These are phyloP conservation scores for Channa striata DNA, from an alignment of 2,797 vertebrate genomes.

Conservation along the genomic window DNA sequence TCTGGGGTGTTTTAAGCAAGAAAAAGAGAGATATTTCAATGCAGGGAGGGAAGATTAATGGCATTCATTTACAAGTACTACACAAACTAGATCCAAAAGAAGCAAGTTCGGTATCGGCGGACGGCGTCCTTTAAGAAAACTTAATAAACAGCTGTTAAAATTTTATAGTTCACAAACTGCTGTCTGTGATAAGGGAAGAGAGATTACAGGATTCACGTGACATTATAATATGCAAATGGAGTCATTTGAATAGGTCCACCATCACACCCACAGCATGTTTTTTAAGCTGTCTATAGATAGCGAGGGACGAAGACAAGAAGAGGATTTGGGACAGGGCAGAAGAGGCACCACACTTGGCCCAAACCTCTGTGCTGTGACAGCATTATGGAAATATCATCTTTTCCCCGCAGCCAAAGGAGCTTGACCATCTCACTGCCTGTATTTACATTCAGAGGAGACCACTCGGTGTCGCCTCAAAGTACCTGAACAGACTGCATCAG, in stretches of 20 bases:
- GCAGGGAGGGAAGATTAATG: no score
- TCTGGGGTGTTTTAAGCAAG: no score
- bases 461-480: conserved; percentile 45
- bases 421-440: conserved; percentile 65
- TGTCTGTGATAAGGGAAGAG: background rate
- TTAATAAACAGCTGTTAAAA: conserved; percentile 34
- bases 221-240: background rate
- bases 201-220: conserved; percentile 15
- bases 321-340: conserved; percentile 55
- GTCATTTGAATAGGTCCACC: conserved; percentile 18
- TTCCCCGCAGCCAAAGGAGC: conserved; percentile 63
- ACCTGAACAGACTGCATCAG: conserved; percentile 44
- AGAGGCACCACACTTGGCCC: conserved; percentile 50
- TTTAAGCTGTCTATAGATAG: conserved; percentile 15
- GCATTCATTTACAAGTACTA: no score
- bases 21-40: no score
- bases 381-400: conserved; percentile 81
- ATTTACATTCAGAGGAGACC: conserved; percentile 75
- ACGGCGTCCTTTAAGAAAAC: conserved; percentile 16
- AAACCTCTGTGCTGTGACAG: conserved; percentile 72
- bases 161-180: background rate
- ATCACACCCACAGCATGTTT: background rate
- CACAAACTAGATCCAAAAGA: no score
- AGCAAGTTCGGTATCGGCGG: no score
- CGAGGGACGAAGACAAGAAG: conserved; percentile 44